Evolutionary conservation across 2,797 vertebrate genomes (phyloP), one percentile per base, ranked within the genome.

Genomic region (Novumbra hubbsi): DNA sequence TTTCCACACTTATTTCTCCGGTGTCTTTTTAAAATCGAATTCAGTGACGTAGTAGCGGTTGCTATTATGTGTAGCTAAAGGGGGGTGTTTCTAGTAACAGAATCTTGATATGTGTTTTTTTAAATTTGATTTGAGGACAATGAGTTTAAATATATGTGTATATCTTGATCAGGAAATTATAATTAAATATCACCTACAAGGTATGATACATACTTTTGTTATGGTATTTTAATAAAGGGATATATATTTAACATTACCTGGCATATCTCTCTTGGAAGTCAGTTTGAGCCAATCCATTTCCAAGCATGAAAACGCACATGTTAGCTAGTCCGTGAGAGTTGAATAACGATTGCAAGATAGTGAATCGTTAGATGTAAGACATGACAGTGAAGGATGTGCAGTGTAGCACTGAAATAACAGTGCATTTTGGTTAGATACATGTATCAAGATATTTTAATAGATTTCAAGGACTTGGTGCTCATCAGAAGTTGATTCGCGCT

Each of bases 231-330:
- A 19, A 9, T 5, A 30, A n/a, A 19, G 1, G 45, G 15, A 28
- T 70, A 32, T 15, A 30, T 27, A 32, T 30, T 49, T 8, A 30
- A 30, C 49, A 2, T 0, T 30, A 7, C 3, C 0, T 0, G 16
- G 27, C 3, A 19, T 7, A 0, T 3, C 32, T 0, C 9, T 72
- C 79, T 81, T 72, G 45, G 68, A 14, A 15, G 0, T 0, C 16
- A 0, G 19, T 24, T 71, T 91, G 85, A 84, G 86, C 5, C 80
- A 60, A 80, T 3, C 88, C 80, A 69, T 63, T 62, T 50, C 65
- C 60, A 8, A 21, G 74, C 79, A 62, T 65, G 76, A 72, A 21
- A 45, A 76, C 81, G 74, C 90, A 91, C 90, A 72, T 90, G 89
- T 80, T 71, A 55, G 60, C 28, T 55, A 72, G 60, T 74, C 86